phyloP scores from a whole-genome alignment of 1,140 invertebrate species.

The Drosophila lacertosa region DNA sequence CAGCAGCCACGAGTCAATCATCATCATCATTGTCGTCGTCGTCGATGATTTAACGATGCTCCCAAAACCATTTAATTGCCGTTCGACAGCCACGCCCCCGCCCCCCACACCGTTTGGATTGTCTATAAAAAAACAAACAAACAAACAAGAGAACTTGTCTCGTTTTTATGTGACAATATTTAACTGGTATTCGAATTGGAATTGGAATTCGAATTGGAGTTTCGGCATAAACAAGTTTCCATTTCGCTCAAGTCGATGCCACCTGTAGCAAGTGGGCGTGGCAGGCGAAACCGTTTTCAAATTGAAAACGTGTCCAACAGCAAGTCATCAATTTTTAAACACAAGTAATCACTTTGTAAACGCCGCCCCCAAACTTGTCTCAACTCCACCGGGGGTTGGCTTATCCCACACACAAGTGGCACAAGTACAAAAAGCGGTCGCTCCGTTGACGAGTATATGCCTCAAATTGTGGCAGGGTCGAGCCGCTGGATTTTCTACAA shows the following conservation, averaged over 20 bases:
- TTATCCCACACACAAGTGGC: conserved; percentile 36
- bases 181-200: neutral
- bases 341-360: conserved; percentile 83
- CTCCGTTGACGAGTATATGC: conserved; percentile 51
- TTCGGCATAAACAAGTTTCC: conserved; percentile 47
- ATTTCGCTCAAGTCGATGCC: conserved; percentile 28
- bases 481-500: conserved; percentile 70
- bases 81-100: conserved; percentile 38
- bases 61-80: conserved; percentile 73
- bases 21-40: too few relatives aligned
- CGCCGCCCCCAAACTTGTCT: conserved; percentile 41
- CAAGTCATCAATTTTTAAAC: conserved; percentile 82
- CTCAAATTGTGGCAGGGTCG: conserved; percentile 51
- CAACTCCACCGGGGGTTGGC: conserved; percentile 60
- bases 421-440: too few relatives aligned
- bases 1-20: conserved; percentile 69
- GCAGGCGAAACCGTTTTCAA: conserved; percentile 52
- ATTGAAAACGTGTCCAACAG: conserved; percentile 83
- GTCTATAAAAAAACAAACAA: conserved; percentile 57
- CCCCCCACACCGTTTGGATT: conserved; percentile 7
- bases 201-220: neutral
- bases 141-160: conserved; percentile 36
- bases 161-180: conserved; percentile 63
- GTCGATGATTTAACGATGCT: conserved; percentile 69
- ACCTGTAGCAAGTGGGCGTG: conserved; percentile 1